These are phyloP conservation scores for Spinibarbus caldwelli DNA, from an alignment of 2,797 vertebrate species.

Conservation along the genomic window DNA sequence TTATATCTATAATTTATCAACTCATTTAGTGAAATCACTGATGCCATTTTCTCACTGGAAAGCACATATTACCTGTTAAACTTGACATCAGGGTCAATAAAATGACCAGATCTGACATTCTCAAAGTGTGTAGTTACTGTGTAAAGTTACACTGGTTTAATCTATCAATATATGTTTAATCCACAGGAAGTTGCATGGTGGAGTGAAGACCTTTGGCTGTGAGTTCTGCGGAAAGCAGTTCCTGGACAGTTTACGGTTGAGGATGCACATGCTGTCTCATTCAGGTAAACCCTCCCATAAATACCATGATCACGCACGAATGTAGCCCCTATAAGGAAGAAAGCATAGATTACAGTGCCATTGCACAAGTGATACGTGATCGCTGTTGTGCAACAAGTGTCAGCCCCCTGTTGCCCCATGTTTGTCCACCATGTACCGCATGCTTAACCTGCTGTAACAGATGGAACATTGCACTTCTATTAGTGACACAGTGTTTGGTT, in stretches of 20 bases:
- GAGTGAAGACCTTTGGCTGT: constrained; percentile 96
- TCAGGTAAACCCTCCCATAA: constrained; percentile 83
- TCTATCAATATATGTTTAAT: constrained; percentile 9
- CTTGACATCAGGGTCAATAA: not conserved
- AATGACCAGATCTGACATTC: not conserved
- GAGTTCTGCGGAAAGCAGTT: constrained; percentile 94
- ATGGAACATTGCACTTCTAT: constrained; percentile 43
- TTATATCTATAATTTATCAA: not conserved
- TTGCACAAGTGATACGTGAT: constrained; percentile 37
- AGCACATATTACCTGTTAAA: not conserved
- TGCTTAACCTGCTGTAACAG: constrained; percentile 32
- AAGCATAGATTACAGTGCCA: not conserved
- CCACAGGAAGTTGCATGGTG: constrained; percentile 92
- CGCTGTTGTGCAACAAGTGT: constrained; percentile 15
- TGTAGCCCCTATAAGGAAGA: constrained; percentile 37
- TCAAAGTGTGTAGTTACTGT: not conserved
- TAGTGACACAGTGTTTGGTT: constrained; percentile 44
- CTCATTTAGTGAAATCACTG: not conserved
- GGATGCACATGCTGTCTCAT: constrained; percentile 99
- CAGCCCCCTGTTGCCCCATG: not conserved
- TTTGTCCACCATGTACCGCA: constrained; percentile 18
- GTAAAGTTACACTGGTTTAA: not conserved
- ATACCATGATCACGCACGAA: constrained; percentile 48
- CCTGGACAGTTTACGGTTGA: constrained; percentile 95
- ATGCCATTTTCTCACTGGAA: not conserved